phyloP scores from a whole-genome alignment of 30 jellyfish, hydroid and myxozoan species.

The Mastigias papua region DNA sequence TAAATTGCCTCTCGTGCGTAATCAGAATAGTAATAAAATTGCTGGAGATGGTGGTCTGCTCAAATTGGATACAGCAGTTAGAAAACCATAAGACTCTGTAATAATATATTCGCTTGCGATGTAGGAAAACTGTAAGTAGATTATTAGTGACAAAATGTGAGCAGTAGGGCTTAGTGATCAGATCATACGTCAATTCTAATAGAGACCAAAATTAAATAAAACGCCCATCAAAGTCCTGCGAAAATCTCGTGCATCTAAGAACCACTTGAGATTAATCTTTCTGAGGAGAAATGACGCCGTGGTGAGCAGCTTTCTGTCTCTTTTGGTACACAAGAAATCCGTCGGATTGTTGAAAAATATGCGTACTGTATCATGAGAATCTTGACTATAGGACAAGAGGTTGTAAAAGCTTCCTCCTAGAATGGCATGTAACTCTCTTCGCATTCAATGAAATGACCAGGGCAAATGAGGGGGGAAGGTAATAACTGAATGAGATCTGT shows the following conservation, averaged over 20 bases:
- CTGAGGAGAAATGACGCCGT: constrained; percentile 9
- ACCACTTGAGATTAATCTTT: not conserved
- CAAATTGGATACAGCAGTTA: too few species aligned
- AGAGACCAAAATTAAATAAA: not conserved
- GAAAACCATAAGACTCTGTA: too few species aligned
- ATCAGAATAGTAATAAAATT: too few species aligned
- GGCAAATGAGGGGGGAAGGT: too few species aligned
- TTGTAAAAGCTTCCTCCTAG: not conserved
- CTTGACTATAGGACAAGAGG: not conserved
- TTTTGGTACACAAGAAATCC: not conserved
- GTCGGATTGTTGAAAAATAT: not conserved
- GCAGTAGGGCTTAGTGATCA: not conserved
- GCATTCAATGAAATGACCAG: too few species aligned
- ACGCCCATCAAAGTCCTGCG: not conserved
- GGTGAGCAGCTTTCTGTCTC: not conserved
- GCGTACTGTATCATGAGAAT: not conserved
- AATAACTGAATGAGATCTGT: too few species aligned
- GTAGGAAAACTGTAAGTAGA: not conserved
- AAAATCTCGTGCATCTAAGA: not conserved
- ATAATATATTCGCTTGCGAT: too few species aligned
- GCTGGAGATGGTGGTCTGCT: too few species aligned
- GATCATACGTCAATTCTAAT: not conserved
- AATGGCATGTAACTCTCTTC: not conserved
- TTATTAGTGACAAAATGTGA: not conserved
- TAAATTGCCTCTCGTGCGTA: too few species aligned